phyloP scores from a whole-genome alignment of 2,888 invertebrate genomes.

The Stratiomys singularior region DNA sequence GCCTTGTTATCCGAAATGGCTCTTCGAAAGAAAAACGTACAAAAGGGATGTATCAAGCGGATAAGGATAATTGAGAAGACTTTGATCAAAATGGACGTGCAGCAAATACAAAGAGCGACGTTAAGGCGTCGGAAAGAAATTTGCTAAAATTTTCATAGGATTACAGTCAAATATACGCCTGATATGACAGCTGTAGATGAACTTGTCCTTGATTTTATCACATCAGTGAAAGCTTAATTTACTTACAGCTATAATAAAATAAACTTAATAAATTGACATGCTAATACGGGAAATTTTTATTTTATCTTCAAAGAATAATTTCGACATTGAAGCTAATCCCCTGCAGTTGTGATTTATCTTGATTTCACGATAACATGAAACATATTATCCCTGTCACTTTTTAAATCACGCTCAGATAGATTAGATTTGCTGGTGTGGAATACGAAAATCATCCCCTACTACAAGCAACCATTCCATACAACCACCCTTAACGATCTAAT shows the following conservation, averaged over 20 bases:
- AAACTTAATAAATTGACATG: no score
- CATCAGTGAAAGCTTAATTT: no score
- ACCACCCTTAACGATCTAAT: background rate
- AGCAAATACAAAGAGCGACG: background rate
- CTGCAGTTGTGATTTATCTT: background rate
- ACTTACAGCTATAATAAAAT: no score
- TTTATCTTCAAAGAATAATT: no score
- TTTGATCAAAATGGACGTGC: background rate
- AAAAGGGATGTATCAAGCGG: background rate
- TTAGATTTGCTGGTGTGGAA: no score
- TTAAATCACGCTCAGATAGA: background rate
- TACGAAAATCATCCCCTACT: background rate
- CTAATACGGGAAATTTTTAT: no score
- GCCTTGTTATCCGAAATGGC: background rate
- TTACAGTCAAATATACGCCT: no score
- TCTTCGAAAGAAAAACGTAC: background rate
- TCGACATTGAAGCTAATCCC: background rate
- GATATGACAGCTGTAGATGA: no score
- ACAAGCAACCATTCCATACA: background rate
- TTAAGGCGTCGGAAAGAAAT: background rate
- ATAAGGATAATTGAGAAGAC: background rate
- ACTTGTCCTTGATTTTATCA: no score
- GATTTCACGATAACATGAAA: background rate
- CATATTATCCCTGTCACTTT: conserved; percentile 20
- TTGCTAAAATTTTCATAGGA: no score